Conservation (phyloP, 2,888 invertebrate genomes). For the Carcina quercana region DNA sequence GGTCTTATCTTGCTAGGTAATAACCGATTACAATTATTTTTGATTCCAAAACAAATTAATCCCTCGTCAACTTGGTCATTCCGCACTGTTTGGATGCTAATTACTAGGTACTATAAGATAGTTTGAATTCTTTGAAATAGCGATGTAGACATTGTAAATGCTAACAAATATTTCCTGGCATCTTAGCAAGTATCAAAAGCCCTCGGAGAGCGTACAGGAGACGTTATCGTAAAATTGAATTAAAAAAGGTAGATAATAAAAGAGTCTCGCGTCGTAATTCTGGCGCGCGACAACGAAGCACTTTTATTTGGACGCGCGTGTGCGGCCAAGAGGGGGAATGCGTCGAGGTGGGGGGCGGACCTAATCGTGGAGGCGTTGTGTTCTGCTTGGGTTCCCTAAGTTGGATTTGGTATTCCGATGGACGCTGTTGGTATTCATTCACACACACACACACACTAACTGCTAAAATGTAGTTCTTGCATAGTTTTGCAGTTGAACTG, state of each 20-base stretch:
- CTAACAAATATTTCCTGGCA: background rate
- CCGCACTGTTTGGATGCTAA: too few relatives aligned
- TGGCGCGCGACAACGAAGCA: slow-evolving; percentile 69
- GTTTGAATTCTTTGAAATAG: too few relatives aligned
- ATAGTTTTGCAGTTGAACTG: too few relatives aligned
- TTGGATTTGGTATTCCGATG: slow-evolving; percentile 1
- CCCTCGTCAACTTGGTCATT: too few relatives aligned
- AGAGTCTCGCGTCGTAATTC: slow-evolving; percentile 68
- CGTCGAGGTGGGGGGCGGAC: slow-evolving; percentile 20
- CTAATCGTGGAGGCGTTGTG: slow-evolving; percentile 54
- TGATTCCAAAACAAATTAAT: too few relatives aligned
- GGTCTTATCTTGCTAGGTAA: too few relatives aligned
- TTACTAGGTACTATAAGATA: too few relatives aligned
- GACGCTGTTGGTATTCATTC: too few relatives aligned
- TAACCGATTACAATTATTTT: too few relatives aligned
- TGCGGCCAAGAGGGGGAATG: slow-evolving; percentile 33
- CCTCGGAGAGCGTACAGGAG: slow-evolving; percentile 32
- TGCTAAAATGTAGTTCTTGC: too few relatives aligned
- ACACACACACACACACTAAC: too few relatives aligned
- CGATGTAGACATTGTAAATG: background rate
- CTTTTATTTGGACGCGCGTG: slow-evolving; percentile 67
- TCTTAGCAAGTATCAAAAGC: slow-evolving; percentile 24
- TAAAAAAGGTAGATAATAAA: slow-evolving; percentile 69
- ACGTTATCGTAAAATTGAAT: slow-evolving; percentile 70
- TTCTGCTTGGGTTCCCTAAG: slow-evolving; percentile 33